These are phyloP conservation scores for Phrynosoma blainvillii DNA, from an alignment of 2,113 vertebrate species.

Conservation along the genomic window DNA sequence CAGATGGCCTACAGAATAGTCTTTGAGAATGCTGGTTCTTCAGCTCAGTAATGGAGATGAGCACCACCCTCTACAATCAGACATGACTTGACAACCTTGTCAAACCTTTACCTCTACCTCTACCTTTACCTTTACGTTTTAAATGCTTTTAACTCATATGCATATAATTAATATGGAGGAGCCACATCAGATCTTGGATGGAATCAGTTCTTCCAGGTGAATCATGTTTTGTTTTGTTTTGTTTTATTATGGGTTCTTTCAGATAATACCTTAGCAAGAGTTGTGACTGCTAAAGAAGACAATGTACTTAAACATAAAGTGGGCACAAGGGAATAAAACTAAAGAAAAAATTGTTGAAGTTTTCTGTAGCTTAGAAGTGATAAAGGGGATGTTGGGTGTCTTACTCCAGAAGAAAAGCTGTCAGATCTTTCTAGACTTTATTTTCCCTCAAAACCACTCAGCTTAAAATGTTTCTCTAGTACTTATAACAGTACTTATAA, in stretches of 20 bases:
- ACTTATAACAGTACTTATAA: background rate
- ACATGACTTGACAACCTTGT: too few relatives aligned
- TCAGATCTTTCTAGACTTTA: constrained; percentile 1
- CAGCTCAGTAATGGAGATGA: too few relatives aligned
- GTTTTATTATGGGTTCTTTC: background rate
- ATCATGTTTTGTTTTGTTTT: rapidly evolving
- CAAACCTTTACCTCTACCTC: too few relatives aligned
- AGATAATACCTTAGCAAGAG: background rate
- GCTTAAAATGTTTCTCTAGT: background rate
- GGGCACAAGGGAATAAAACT: background rate
- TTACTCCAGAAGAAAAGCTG: background rate
- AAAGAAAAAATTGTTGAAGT: background rate
- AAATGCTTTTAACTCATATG: background rate
- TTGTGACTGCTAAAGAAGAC: background rate
- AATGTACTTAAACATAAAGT: background rate
- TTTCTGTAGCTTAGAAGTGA: background rate
- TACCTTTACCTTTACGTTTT: background rate
- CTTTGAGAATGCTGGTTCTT: too few relatives aligned
- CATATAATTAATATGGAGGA: background rate
- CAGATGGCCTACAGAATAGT: too few relatives aligned
- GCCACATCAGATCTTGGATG: background rate
- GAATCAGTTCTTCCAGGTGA: background rate
- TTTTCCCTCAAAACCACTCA: constrained; percentile 20
- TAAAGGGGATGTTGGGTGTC: background rate
- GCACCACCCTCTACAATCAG: too few relatives aligned